Base-by-base conservation (phyloP, 2,888 invertebrate genomes). In the Hymenopus coronatus region DNA sequence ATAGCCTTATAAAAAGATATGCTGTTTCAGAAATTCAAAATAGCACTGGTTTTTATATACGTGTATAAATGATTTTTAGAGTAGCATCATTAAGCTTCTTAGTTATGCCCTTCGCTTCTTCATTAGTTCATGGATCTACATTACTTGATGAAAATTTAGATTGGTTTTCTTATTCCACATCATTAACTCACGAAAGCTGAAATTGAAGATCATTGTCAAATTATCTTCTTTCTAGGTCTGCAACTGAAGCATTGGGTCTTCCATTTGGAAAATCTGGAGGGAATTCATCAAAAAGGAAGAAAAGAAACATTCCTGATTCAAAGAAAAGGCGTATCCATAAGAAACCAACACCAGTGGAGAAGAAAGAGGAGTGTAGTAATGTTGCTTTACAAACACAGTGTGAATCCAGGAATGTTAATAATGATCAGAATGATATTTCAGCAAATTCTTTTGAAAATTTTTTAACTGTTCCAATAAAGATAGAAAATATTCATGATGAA, bases 151-250 rank as follows among this genome's bases (percentile, higher is more conserved):
- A 33, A 28, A 33, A 28, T 15, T 30, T 20, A 83, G 20, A 4
- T 30, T 33, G 28, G 20, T 14, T 54, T 54, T 54, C 54, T 54
- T 54, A 54, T 54, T 54, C 54, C 20, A 54, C 54, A 15, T 20
- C 54, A 54, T 1, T 54, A 54, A 54, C 54, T 15, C 54, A 54
- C 54, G 20, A 70, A 70, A 70, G 54, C 54, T 70, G 54, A 70
- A 70, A 70, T 70, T 20, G 54, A 70, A 70, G 54, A 70, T 87
- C 28, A 87, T 82, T 87, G 14, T 87, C 33, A 87, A 27, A 87
- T 87, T 87, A 87, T 87, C 87, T 87, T 87, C 33, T 87, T 87
- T 87, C 87, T 87, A 87, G 87, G 87, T 87, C 30, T 82, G 28
- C 87, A 46, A 27, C 87, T 28, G 87, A 87, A 82, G 82, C 87